Evolutionary conservation across 2,888 invertebrate genomes (phyloP), one percentile per base, ranked within the genome.

Genomic region (Hypercompe scribonia): DNA sequence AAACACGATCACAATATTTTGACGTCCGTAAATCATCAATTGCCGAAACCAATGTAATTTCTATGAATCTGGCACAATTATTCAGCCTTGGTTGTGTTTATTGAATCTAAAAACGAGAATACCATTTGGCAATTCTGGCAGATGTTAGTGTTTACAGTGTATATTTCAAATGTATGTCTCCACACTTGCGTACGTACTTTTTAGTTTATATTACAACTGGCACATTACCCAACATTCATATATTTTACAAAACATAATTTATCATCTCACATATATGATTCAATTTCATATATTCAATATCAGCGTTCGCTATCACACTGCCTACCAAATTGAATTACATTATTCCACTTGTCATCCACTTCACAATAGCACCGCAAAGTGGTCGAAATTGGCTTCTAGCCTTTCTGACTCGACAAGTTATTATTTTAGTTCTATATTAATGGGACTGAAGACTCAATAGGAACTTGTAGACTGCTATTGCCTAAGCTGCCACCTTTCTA

Each of bases 321-420:
- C 81, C 79, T 80, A 67, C 78, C 71, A 85, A 89, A 87, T 88
- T 81, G 84, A 76, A 86, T 88, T 83, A 83, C 79, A 87, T 88
- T 88, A 85, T 87, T 78, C 76, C 81, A 78, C 78, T 86, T 80
- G 84, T 79, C 78, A 79, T 76, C 74, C 84, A 83, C 77, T 85
- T 85, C 80, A 85, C 86, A 86, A 86, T 86, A 81, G 81, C 88
- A 88, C 88, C 90, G 86, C 88, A 88, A 90, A 91, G 87, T 91
- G 90, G 86, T 75, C 85, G 81, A 87, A 84, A 91, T 92, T 90
- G 89, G 81, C 82, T 46, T 83, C 76, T 81, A 79, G 74, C 78
- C 88, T 82, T 83, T 86, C 84, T 79, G 78, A 83, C 82, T 13
- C 61, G 83, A 82, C 82, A 82, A 87, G 84, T 83, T 83, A 88